Evolutionary conservation across 2,113 vertebrate genomes (phyloP).

Genomic region (Podocnemis expansa): DNA sequence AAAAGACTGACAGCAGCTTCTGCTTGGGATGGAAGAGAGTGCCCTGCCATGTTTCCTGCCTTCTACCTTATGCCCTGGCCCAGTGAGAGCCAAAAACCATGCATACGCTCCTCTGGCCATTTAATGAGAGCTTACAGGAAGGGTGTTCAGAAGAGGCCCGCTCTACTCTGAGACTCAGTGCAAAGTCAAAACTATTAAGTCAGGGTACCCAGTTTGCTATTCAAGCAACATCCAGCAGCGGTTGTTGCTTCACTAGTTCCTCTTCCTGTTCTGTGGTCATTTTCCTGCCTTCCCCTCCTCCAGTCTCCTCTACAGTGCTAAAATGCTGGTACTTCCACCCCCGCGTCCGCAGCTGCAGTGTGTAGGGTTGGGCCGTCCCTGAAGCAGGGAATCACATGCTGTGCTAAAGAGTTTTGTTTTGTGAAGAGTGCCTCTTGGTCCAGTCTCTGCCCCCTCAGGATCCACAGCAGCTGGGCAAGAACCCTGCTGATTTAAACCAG

Average conservation of each 20-base stretch:
- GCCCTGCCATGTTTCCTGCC: not conserved
- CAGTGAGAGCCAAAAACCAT: not conserved
- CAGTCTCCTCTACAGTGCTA: too few species aligned
- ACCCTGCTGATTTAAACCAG: not conserved
- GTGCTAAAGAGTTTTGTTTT: not conserved
- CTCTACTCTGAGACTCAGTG: not conserved
- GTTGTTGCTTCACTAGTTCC: not conserved
- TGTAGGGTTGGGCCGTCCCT: not conserved
- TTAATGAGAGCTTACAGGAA: not conserved
- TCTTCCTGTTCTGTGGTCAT: not conserved
- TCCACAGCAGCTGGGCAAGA: not conserved
- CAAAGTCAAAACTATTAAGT: not conserved
- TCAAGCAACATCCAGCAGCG: not conserved
- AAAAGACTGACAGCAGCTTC: not conserved
- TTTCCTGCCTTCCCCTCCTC: not conserved
- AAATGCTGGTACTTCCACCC: not conserved
- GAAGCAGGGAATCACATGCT: not conserved
- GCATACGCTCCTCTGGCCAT: not conserved
- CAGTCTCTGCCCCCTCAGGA: not conserved
- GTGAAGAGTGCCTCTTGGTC: not conserved
- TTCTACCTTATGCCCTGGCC: not conserved
- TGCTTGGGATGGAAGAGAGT: not conserved
- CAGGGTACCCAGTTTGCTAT: not conserved
- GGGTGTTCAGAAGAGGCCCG: not conserved
- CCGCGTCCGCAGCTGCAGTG: not conserved